phyloP scores from a whole-genome alignment of 92 coral and sea anemone species.

The Bergia sp. region DNA sequence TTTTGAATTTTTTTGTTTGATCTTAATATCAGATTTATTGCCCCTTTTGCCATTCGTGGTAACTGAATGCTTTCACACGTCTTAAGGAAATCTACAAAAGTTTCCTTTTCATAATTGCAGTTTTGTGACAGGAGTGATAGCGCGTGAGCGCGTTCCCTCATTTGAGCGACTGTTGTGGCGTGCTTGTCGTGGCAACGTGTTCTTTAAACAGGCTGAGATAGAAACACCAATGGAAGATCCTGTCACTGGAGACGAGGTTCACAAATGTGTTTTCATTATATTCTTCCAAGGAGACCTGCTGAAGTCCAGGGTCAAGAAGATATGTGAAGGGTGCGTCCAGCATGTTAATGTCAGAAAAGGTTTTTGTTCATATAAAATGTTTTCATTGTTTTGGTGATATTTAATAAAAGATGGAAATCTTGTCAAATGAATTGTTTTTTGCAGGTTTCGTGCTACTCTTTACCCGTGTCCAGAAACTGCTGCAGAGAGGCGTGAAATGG shows the following conservation, averaged over 20 bases:
- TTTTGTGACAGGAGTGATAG: slow-evolving; percentile 97
- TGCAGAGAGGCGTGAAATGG: slow-evolving; percentile 96
- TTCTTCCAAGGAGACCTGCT: slow-evolving; percentile 99
- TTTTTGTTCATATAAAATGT: background rate
- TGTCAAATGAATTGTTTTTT: background rate
- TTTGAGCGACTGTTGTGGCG: slow-evolving; percentile 99
- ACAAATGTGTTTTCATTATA: slow-evolving; percentile 95
- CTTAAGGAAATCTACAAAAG: no score
- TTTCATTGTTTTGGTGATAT: no score
- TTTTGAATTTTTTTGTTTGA: no score
- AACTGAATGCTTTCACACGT: no score
- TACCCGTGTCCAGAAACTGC: slow-evolving; percentile 99
- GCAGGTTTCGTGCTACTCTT: slow-evolving; percentile 92
- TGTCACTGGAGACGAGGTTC: slow-evolving; percentile 88
- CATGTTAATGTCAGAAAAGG: background rate
- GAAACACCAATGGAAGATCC: slow-evolving; percentile 95
- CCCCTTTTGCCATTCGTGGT: no score
- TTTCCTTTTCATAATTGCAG: slow-evolving; percentile 31
- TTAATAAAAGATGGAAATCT: no score
- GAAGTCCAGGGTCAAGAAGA: slow-evolving; percentile 93
- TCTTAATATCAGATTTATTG: no score
- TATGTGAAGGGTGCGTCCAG: slow-evolving; percentile 91
- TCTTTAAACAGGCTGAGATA: slow-evolving; percentile 98
- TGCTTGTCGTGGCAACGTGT: slow-evolving; percentile 99
- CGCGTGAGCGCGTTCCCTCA: slow-evolving; percentile 92